phyloP scores from a whole-genome alignment of 1,140 invertebrate species.

The Drosophila sechellia region DNA sequence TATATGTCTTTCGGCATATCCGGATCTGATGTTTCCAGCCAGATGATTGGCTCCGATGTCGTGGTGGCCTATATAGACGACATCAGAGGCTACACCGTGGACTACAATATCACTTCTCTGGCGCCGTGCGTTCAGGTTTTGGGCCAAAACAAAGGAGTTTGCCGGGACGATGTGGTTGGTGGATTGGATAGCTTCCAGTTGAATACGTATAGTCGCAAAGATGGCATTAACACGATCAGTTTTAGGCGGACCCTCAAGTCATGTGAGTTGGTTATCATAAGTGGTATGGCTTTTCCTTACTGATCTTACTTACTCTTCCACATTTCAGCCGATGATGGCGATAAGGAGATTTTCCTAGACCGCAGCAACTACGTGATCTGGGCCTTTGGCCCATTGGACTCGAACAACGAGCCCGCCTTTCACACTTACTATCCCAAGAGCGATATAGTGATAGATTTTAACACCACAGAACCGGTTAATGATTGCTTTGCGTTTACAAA shows the following conservation, averaged over 20 bases:
- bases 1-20: conserved; percentile 96
- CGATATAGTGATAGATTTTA: conserved; percentile 89
- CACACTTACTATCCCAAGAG: conserved; percentile 92
- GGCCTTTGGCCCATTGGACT: conserved; percentile 93
- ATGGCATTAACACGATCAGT: conserved; percentile 92
- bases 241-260: conserved; percentile 89
- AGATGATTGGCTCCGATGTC: conserved; percentile 95
- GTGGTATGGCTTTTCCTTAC: neutral
- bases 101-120: conserved; percentile 94
- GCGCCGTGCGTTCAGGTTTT: conserved; percentile 94
- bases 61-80: conserved; percentile 91
- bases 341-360: conserved; percentile 90
- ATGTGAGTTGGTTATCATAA: conserved; percentile 86
- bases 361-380: conserved; percentile 90
- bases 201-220: conserved; percentile 88
- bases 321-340: conserved; percentile 88
- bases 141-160: conserved; percentile 93
- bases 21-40: conserved; percentile 88
- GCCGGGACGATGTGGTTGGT: conserved; percentile 91
- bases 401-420: conserved; percentile 92
- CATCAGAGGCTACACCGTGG: conserved; percentile 89
- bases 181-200: conserved; percentile 92
- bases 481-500: conserved; percentile 90
- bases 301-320: neutral
- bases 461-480: conserved; percentile 87